These are phyloP conservation scores for Emydoidea blandingii DNA, from an alignment of 2,797 vertebrate species.

Conservation along the genomic window DNA sequence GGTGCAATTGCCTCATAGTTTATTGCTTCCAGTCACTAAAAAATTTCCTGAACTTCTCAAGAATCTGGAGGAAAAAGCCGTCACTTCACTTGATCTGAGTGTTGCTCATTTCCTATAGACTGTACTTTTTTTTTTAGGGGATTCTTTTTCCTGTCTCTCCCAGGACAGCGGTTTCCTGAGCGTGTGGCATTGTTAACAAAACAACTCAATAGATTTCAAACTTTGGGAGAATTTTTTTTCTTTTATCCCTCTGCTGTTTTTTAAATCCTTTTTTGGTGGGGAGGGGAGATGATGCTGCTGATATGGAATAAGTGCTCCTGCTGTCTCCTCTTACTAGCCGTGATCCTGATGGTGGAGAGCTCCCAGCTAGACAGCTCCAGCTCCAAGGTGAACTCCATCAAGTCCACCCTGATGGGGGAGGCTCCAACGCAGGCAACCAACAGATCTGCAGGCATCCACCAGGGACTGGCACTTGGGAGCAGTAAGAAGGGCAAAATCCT, in stretches of 20 bases:
- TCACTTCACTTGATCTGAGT: conserved; percentile 47
- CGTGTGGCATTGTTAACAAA: too few species aligned
- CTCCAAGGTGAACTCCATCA: conserved; percentile 95
- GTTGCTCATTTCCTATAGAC: conserved; percentile 39
- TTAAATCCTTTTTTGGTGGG: conserved; percentile 45
- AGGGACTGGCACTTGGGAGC: conserved; percentile 81
- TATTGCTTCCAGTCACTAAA: conserved; percentile 56
- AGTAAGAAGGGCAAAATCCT: conserved; percentile 90
- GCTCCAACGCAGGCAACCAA: conserved; percentile 85
- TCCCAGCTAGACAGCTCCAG: conserved; percentile 87
- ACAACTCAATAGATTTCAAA: too few species aligned
- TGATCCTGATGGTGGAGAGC: conserved; percentile 88
- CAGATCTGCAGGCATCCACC: conserved; percentile 85
- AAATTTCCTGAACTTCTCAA: conserved; percentile 63
- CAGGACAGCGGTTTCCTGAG: conserved; percentile 38
- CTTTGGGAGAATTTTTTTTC: conserved; percentile 18
- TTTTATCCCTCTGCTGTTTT: neutral
- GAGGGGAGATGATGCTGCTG: conserved; percentile 86
- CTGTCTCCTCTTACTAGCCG: conserved; percentile 88
- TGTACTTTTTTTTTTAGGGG: neutral
- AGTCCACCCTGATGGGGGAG: conserved; percentile 88
- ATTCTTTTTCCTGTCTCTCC: conserved; percentile 15
- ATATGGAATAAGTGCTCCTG: conserved; percentile 88
- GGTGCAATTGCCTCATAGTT: conserved; percentile 34
- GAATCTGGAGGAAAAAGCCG: conserved; percentile 53